Evolutionary conservation across 2,888 invertebrate genomes (phyloP), one percentile per base, ranked within the genome.

Genomic region (Diplolepis rosae): DNA sequence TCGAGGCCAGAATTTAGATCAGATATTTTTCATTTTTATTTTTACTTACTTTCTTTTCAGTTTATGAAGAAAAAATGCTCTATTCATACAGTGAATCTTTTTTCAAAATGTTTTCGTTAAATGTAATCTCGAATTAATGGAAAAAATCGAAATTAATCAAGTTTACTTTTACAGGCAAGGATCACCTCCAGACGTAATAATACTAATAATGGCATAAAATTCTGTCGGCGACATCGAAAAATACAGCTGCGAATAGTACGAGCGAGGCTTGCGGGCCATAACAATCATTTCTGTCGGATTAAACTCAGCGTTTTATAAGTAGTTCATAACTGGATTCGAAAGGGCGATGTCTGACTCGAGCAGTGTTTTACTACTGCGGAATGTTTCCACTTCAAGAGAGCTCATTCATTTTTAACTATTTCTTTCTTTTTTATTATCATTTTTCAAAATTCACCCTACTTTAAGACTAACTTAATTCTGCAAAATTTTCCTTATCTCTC

Each of bases 221-320:
- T 61, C 24, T 35, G 11, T 7, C 18, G 9, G 22, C 1, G 39
- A 42, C 54, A 54, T 54, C 30, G 54, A 18, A 61, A 35, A 39
- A 15, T 22, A 61, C 15, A 61, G 61, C 39, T 61, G 39, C 24
- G 27, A 9, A 52, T 28, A 28, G 27, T 52, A 52, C 52, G 52
- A 61, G 61, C 39, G n/a, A 24, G 15, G 39, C 39, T 15, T 61
- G 61, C n/a, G 61, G 61, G 61, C 27, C 39, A 42, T 61, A 61
- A 61, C 61, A 39, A 42, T 39, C 39, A 61, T 61, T 61, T 61
- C 61, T 61, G 39, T 42, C 39, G 61, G 61, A 61, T 61, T 61
- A 61, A 61, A 61, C 61, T 42, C 39, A 39, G 39, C 61, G 61
- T 61, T 61, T 61, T 61, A 42, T 61, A 61, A 61, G 61, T 61